Evolutionary conservation across 1,140 invertebrate species (phyloP).

Genomic region (Bacillus rossius): DNA sequence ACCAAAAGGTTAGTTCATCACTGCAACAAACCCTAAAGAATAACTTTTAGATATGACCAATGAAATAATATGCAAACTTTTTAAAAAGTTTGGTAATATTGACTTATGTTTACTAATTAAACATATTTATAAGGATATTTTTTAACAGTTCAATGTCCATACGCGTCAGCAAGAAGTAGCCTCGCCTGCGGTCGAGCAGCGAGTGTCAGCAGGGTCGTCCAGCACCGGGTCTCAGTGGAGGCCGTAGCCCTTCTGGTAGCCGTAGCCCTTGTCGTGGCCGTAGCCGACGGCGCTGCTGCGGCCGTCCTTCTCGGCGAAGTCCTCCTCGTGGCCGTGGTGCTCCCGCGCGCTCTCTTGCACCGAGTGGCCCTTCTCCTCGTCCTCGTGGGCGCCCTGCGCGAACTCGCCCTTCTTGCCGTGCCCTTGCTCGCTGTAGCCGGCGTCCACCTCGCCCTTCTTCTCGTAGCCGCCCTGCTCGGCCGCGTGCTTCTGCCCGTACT

Average conservation of each 20-base stretch:
- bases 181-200: too few species aligned
- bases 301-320: slow-evolving; percentile 7
- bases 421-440: slow-evolving; percentile 40
- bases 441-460: slow-evolving; percentile 45
- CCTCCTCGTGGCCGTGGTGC: slow-evolving; percentile 35
- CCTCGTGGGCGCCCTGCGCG: slow-evolving; percentile 43
- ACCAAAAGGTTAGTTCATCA: too few species aligned
- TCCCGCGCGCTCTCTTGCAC: slow-evolving; percentile 41
- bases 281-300: neutral
- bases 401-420: slow-evolving; percentile 41
- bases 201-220: too few species aligned
- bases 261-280: neutral
- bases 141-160: too few species aligned
- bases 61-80: too few species aligned
- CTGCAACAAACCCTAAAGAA: too few species aligned
- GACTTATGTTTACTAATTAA: too few species aligned
- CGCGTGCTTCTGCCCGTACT: slow-evolving; percentile 43
- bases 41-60: too few species aligned
- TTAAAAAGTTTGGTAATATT: too few species aligned
- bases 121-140: too few species aligned
- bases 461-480: slow-evolving; percentile 42
- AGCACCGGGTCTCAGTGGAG: neutral
- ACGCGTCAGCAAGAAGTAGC: too few species aligned
- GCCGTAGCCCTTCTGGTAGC: neutral
- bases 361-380: slow-evolving; percentile 39